These are phyloP conservation scores for Oophaga sylvatica DNA, from an alignment of 2,797 vertebrate species.

Conservation along the genomic window DNA sequence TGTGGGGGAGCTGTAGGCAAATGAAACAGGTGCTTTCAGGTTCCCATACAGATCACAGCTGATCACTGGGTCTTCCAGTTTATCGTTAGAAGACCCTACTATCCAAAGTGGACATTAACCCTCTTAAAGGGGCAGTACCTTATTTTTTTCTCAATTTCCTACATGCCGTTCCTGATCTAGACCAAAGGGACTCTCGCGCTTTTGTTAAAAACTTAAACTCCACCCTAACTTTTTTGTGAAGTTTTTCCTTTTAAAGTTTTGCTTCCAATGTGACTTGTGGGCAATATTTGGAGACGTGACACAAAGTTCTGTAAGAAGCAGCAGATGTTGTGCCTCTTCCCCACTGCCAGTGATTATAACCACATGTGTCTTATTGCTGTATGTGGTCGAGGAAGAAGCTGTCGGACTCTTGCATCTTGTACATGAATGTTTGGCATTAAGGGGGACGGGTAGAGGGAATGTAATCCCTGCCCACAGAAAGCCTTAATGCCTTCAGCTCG, in stretches of 20 bases:
- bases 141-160: neutral
- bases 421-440: slow-evolving; percentile 20
- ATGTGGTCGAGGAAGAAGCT: slow-evolving; percentile 18
- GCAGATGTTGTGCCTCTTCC: neutral
- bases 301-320: neutral
- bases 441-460: neutral
- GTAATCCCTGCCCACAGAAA: slow-evolving; percentile 7
- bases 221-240: neutral
- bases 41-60: neutral
- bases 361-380: neutral
- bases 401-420: neutral
- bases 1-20: neutral
- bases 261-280: neutral
- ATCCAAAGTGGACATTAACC: neutral
- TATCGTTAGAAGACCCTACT: neutral
- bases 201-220: neutral
- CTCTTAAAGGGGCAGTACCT: neutral
- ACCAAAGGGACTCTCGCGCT: neutral
- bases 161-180: neutral
- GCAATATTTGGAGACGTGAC: neutral
- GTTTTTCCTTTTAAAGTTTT: neutral
- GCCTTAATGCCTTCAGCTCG: slow-evolving; percentile 3
- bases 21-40: neutral
- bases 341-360: slow-evolving; percentile 13
- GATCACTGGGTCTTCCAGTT: neutral